Percentiles rank a stretch among this genome's conserved stretches.
Conservation (phyloP, 1,140 invertebrate species). For the Philopotamus ludificatus region DNA sequence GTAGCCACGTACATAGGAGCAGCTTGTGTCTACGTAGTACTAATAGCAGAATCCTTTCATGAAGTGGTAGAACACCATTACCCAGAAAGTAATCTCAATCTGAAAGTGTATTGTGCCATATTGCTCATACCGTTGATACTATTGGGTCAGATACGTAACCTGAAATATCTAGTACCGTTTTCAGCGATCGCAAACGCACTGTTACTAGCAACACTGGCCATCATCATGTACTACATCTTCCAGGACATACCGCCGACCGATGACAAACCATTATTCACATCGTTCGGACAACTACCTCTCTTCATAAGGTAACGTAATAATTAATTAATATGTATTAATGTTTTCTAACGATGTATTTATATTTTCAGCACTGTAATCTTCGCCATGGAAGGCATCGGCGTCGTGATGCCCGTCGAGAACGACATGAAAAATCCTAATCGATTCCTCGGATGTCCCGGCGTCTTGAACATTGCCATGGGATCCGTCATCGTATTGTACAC, state of each 20-base stretch:
- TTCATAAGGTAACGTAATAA: constrained; percentile 60
- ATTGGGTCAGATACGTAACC: constrained; percentile 64
- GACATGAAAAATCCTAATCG: constrained; percentile 77
- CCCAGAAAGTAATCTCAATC: constrained; percentile 44
- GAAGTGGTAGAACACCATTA: constrained; percentile 60
- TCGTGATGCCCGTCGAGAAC: constrained; percentile 86
- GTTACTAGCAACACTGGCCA: constrained; percentile 65
- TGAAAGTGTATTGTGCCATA: constrained; percentile 59
- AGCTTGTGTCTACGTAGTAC: constrained; percentile 73
- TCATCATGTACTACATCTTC: constrained; percentile 75
- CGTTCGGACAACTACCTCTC: constrained; percentile 57
- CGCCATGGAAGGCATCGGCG: constrained; percentile 80
- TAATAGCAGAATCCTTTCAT: constrained; percentile 63
- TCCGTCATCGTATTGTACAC: constrained; percentile 73
- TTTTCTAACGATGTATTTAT: constrained; percentile 75
- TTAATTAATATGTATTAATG: constrained; percentile 34
- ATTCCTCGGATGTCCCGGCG: constrained; percentile 79
- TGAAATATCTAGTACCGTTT: constrained; percentile 74
- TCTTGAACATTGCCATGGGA: constrained; percentile 81
- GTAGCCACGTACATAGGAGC: constrained; percentile 69
- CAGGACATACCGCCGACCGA: constrained; percentile 53
- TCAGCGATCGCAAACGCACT: constrained; percentile 70
- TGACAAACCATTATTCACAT: constrained; percentile 54
- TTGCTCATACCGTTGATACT: constrained; percentile 61
- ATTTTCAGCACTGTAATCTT: constrained; percentile 71